Conservation (phyloP, 1,140 invertebrate genomes). For the Asobara japonica region DNA sequence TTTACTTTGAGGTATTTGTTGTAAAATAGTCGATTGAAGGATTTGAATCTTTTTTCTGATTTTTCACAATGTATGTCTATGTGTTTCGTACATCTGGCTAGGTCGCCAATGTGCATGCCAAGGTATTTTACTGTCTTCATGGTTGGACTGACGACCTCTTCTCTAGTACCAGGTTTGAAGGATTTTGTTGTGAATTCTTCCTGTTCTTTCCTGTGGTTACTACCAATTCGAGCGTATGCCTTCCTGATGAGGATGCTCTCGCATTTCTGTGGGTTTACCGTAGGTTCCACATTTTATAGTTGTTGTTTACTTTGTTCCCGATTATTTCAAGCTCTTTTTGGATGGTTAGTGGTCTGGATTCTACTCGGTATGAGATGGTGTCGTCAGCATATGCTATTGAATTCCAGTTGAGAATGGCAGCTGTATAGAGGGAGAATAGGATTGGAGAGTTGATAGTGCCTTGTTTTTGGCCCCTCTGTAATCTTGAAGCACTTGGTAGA, state of each 20-base stretch:
- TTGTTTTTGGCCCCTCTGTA: constrained; percentile 32
- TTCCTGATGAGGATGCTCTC: constrained; percentile 33
- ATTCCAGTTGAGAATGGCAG: neutral
- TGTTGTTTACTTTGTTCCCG: constrained; percentile 12
- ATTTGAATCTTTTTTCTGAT: neutral
- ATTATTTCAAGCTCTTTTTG: constrained; percentile 12
- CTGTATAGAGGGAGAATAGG: constrained; percentile 36
- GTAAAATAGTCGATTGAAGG: constrained; percentile 23
- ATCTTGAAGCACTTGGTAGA: constrained; percentile 11
- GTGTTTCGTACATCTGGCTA: constrained; percentile 1
- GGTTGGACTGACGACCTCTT: neutral
- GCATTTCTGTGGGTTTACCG: constrained; percentile 27
- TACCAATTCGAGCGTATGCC: neutral
- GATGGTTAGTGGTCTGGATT: neutral
- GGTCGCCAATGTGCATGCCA: constrained; percentile 6
- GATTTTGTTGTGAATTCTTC: neutral
- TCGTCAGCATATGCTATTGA: constrained; percentile 26
- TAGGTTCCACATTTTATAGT: constrained; percentile 26
- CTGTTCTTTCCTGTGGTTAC: neutral
- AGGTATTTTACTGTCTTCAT: constrained; percentile 27
- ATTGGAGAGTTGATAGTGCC: constrained; percentile 34
- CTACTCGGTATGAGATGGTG: constrained; percentile 3
- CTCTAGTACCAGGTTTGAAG: neutral
- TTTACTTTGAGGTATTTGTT: constrained; percentile 23
- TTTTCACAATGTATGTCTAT: neutral